Evolutionary conservation across 2,888 invertebrate genomes (phyloP).

Genomic region (Dioctria rufipes): DNA sequence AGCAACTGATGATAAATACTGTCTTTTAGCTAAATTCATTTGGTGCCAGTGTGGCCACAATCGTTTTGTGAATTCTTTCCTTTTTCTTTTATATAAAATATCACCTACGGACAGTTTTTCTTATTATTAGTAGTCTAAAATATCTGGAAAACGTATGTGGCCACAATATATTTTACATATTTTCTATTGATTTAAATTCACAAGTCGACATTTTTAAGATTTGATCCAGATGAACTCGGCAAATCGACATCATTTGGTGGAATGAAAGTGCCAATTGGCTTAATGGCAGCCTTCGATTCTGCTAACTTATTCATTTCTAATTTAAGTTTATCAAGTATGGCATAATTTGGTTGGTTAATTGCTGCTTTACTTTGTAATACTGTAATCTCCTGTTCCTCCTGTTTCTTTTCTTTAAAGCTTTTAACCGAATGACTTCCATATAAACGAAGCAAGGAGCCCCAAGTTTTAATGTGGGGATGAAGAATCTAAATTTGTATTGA

Average conservation of each 20-base stretch:
- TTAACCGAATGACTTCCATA: constrained; percentile 94
- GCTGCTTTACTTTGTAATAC: constrained; percentile 90
- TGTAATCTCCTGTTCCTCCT: constrained; percentile 93
- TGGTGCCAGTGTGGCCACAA: no score
- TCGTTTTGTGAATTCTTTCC: no score
- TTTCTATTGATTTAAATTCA: constrained; percentile 66
- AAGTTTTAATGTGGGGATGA: constrained; percentile 94
- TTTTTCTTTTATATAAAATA: no score
- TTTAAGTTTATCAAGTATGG: constrained; percentile 88
- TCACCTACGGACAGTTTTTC: no score
- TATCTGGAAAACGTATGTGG: no score
- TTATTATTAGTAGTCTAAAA: no score
- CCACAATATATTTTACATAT: background rate
- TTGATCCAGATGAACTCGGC: constrained; percentile 82
- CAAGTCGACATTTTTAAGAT: constrained; percentile 84
- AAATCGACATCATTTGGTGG: constrained; percentile 76
- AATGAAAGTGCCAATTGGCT: constrained; percentile 78
- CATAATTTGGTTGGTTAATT: constrained; percentile 91
- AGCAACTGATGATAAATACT: no score
- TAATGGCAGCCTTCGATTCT: constrained; percentile 76
- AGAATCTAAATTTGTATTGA: constrained; percentile 75
- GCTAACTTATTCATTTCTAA: constrained; percentile 85
- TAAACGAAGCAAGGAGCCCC: constrained; percentile 93
- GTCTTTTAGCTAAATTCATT: no score
- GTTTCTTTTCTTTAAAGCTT: constrained; percentile 92